Conservation (phyloP, 2,888 invertebrate species). For the Erebia palarica region DNA sequence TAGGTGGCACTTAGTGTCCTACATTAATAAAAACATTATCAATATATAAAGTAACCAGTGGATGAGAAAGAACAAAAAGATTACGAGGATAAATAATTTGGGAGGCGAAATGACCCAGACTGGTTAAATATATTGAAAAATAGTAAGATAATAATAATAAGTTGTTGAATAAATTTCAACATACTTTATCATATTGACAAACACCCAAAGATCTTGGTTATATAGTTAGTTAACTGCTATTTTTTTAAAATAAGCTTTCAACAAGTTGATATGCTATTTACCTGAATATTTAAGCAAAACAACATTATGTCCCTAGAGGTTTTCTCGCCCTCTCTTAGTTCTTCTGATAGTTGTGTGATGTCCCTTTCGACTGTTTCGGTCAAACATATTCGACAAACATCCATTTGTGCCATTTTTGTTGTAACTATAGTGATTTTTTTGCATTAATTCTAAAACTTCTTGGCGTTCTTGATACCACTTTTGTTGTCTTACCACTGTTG, state of each 20-base stretch:
- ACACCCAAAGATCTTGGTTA: background rate
- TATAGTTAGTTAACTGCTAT: background rate
- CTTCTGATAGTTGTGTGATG: slow-evolving; percentile 48
- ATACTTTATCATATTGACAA: background rate
- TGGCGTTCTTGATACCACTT: background rate
- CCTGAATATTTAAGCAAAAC: slow-evolving; percentile 66
- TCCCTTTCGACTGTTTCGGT: slow-evolving; percentile 50
- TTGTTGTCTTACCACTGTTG: too few relatives aligned
- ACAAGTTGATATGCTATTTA: slow-evolving; percentile 39
- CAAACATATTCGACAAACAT: slow-evolving; percentile 61
- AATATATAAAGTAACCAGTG: too few relatives aligned
- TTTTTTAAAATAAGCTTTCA: background rate
- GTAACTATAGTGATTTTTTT: background rate
- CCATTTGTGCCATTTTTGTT: slow-evolving; percentile 21
- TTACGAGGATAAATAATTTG: too few relatives aligned
- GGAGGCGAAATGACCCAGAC: too few relatives aligned
- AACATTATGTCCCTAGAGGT: slow-evolving; percentile 53
- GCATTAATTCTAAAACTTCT: background rate
- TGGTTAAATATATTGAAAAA: too few relatives aligned
- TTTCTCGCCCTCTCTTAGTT: slow-evolving; percentile 43
- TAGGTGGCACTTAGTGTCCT: too few relatives aligned
- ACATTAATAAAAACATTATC: too few relatives aligned
- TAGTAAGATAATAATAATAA: too few relatives aligned
- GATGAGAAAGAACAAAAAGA: too few relatives aligned
- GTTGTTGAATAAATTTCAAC: background rate